phyloP scores from a whole-genome alignment of 2,888 invertebrate genomes.

The Lasius fuliginosus region DNA sequence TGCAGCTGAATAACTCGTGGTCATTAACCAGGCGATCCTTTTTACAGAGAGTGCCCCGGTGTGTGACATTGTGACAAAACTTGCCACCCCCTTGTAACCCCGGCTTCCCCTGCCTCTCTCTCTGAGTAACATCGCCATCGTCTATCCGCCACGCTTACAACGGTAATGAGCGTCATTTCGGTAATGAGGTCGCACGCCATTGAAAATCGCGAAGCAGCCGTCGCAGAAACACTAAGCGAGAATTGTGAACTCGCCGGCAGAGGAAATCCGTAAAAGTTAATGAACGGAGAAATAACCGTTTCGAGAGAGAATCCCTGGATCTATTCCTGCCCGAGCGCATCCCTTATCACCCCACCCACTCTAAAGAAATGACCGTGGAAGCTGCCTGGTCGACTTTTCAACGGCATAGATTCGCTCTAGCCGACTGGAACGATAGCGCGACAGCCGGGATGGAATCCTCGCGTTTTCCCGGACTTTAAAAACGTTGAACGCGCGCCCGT shows the following conservation, averaged over 20 bases:
- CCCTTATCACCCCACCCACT: conserved; percentile 42
- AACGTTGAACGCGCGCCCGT: conserved; percentile 37
- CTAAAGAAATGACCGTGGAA: conserved; percentile 56
- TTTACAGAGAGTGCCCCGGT: conserved; percentile 60
- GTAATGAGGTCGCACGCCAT: conserved; percentile 85
- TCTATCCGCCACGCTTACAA: conserved; percentile 65
- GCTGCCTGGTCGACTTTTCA: conserved; percentile 70
- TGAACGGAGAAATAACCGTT: conserved; percentile 78
- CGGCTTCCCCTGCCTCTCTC: conserved; percentile 44
- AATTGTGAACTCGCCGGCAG: conserved; percentile 31
- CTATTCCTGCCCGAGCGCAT: conserved; percentile 56
- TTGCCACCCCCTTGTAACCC: conserved; percentile 47
- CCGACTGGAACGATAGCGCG: conserved; percentile 78
- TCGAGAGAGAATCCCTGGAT: conserved; percentile 73
- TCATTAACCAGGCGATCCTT: conserved; percentile 78
- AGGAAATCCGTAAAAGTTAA: conserved; percentile 75
- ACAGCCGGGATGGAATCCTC: conserved; percentile 48
- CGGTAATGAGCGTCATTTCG: conserved; percentile 84
- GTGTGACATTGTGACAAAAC: conserved; percentile 73
- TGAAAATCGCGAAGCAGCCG: conserved; percentile 76
- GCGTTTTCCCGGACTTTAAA: conserved; percentile 33
- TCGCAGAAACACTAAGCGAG: conserved; percentile 65
- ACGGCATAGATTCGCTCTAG: conserved; percentile 77
- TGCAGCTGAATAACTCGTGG: conserved; percentile 82
- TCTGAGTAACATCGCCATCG: conserved; percentile 57